Evolutionary conservation across 2,797 vertebrate genomes (phyloP).

Genomic region (Echiichthys vipera): DNA sequence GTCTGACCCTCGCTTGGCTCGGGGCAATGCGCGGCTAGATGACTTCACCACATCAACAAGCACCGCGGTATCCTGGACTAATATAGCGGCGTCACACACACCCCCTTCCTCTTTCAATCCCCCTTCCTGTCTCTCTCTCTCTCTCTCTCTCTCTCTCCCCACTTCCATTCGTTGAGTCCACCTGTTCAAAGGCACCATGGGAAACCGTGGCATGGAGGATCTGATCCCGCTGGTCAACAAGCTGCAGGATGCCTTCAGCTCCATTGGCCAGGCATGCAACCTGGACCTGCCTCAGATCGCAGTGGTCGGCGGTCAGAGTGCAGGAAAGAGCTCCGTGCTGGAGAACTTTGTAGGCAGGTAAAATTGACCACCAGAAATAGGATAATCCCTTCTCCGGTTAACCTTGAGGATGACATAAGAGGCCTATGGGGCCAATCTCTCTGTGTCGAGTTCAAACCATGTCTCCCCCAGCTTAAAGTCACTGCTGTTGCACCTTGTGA

Average conservation of each 20-base stretch:
- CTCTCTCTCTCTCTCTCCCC: constrained; percentile 17
- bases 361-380: constrained; percentile 73
- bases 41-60: constrained; percentile 81
- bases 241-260: constrained; percentile 95
- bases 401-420: constrained; percentile 77
- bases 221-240: constrained; percentile 94
- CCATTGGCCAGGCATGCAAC: constrained; percentile 92
- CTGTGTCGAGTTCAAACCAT: constrained; percentile 61
- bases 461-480: constrained; percentile 35
- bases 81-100: constrained; percentile 73
- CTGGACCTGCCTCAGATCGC: constrained; percentile 96
- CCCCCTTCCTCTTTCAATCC: constrained; percentile 7
- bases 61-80: constrained; percentile 80
- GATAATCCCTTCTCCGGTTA: constrained; percentile 73
- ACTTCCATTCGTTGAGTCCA: constrained; percentile 71
- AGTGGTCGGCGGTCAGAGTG: constrained; percentile 95
- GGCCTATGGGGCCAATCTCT: constrained; percentile 59
- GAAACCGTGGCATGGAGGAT: constrained; percentile 93
- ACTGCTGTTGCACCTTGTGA: constrained; percentile 12
- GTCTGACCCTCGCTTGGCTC: constrained; percentile 76
- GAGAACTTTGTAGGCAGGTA: constrained; percentile 98
- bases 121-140: constrained; percentile 6
- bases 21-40: constrained; percentile 79
- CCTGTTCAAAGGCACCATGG: constrained; percentile 78
- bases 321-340: constrained; percentile 95